These are phyloP conservation scores for Drosophila tanythrix DNA, from an alignment of 2,888 invertebrate genomes.

Conservation along the genomic window DNA sequence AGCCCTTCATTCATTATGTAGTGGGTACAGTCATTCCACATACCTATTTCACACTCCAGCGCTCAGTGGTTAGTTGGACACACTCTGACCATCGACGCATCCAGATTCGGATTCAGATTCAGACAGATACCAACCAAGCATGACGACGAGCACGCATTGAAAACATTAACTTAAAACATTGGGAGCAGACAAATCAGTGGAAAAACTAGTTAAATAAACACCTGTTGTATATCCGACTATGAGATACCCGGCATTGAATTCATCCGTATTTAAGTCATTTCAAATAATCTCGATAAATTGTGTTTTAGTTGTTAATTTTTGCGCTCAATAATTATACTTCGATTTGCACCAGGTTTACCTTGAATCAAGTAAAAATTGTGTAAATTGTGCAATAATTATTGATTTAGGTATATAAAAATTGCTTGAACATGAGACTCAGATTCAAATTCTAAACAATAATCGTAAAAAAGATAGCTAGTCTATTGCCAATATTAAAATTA, in stretches of 20 bases:
- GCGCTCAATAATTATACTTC: background rate
- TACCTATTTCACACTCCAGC: constrained; percentile 61
- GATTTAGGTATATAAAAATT: background rate
- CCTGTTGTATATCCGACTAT: background rate
- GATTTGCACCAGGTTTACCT: background rate
- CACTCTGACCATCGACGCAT: constrained; percentile 53
- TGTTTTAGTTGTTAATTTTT: background rate
- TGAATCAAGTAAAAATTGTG: background rate
- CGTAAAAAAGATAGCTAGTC: no score
- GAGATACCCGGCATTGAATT: background rate
- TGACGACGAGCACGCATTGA: constrained; percentile 55
- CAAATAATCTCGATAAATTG: background rate
- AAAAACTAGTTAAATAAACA: constrained; percentile 1
- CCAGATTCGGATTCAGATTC: constrained; percentile 50
- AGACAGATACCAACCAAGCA: constrained; percentile 49
- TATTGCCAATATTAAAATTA: no score
- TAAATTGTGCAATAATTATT: background rate
- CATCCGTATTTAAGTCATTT: background rate
- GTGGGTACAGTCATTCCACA: constrained; percentile 49
- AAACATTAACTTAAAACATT: constrained; percentile 21
- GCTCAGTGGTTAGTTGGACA: constrained; percentile 41
- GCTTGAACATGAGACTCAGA: background rate
- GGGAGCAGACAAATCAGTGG: background rate
- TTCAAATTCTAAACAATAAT: no score
- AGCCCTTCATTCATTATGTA: constrained; percentile 6